These are phyloP conservation scores for Epinotia demarniana DNA, from an alignment of 2,888 invertebrate species.

Conservation along the genomic window DNA sequence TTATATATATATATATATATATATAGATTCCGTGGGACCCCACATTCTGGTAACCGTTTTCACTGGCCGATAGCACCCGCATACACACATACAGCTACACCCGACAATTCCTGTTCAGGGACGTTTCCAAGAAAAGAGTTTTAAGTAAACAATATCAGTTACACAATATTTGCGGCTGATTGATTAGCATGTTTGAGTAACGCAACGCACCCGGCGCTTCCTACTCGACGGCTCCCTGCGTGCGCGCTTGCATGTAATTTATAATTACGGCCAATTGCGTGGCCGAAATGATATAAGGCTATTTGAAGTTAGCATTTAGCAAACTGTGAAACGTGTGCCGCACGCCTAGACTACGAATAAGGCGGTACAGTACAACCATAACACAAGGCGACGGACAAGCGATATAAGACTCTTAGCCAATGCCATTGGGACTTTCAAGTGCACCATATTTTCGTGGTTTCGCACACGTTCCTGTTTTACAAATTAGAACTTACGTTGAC, in stretches of 20 bases:
- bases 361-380: background rate
- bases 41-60: no score
- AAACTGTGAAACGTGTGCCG: slow-evolving; percentile 59
- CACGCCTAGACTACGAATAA: slow-evolving; percentile 61
- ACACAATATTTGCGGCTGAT: slow-evolving; percentile 57
- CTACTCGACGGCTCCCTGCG: slow-evolving; percentile 56
- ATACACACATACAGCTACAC: background rate
- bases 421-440: slow-evolving; percentile 3
- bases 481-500: slow-evolving; percentile 51
- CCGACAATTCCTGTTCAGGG: slow-evolving; percentile 2
- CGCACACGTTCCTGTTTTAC: slow-evolving; percentile 53
- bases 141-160: slow-evolving; percentile 40
- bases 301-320: slow-evolving; percentile 67
- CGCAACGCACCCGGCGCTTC: slow-evolving; percentile 55
- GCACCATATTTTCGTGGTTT: slow-evolving; percentile 4
- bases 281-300: slow-evolving; percentile 78
- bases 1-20: no score
- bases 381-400: slow-evolving; percentile 6
- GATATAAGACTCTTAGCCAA: slow-evolving; percentile 12
- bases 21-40: no score
- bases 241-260: slow-evolving; percentile 69
- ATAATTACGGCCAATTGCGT: slow-evolving; percentile 81
- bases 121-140: background rate
- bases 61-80: no score
- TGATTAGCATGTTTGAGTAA: slow-evolving; percentile 62